These are phyloP conservation scores for Glomeris maerens DNA, from an alignment of 1,140 invertebrate species.

Conservation along the genomic window DNA sequence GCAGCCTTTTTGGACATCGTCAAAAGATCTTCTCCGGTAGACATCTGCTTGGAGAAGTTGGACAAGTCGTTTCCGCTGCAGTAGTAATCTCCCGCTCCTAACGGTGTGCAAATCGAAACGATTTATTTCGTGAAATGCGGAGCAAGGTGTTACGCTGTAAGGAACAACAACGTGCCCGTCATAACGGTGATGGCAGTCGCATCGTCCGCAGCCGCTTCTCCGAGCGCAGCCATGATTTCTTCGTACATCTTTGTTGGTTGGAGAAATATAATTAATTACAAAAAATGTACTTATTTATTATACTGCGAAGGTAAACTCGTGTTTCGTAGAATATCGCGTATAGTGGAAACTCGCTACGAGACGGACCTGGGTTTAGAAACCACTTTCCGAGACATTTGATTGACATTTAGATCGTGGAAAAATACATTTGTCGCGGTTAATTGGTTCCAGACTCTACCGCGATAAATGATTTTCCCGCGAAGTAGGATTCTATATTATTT, in stretches of 20 bases:
- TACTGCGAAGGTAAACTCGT: slow-evolving; percentile 3
- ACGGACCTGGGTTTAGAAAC: too few species aligned
- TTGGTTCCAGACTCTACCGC: too few species aligned
- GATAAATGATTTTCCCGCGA: too few species aligned
- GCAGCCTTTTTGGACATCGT: slow-evolving; percentile 29
- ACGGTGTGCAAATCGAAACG: too few species aligned
- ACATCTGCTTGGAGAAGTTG: slow-evolving; percentile 33
- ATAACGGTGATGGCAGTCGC: slow-evolving; percentile 47
- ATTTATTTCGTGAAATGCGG: too few species aligned
- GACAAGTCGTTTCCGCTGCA: slow-evolving; percentile 78
- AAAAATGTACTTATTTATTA: slow-evolving; percentile 1
- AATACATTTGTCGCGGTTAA: too few species aligned
- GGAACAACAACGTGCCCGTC: slow-evolving; percentile 42
- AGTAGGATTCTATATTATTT: too few species aligned
- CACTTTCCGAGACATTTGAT: too few species aligned
- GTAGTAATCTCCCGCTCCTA: slow-evolving; percentile 57
- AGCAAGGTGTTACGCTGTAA: too few species aligned
- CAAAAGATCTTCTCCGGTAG: slow-evolving; percentile 11
- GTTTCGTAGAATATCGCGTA: slow-evolving; percentile 5
- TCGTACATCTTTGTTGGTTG: slow-evolving; percentile 56
- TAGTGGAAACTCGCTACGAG: neutral
- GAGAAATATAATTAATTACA: slow-evolving; percentile 4
- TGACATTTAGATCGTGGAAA: too few species aligned
- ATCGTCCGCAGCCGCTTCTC: slow-evolving; percentile 48
- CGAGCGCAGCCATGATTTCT: slow-evolving; percentile 44